Percentiles rank a stretch among this genome's conserved stretches.
Conservation (phyloP, 1,140 invertebrate species). For the Caenorhabditis brenneri region DNA sequence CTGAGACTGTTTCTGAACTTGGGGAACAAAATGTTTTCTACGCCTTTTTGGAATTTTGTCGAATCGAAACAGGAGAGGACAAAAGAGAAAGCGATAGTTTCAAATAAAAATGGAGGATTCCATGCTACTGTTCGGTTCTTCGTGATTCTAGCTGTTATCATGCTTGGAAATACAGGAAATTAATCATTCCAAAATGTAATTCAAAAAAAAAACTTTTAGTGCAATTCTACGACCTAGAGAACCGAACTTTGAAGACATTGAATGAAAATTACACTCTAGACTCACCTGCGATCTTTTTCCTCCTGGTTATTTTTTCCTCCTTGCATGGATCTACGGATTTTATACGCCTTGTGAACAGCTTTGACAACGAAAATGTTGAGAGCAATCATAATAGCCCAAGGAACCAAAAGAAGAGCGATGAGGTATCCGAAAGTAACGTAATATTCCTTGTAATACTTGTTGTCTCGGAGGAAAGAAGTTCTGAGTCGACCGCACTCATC, state of each 20-base stretch:
- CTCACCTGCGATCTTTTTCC: slow-evolving; percentile 60
- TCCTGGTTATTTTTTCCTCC: slow-evolving; percentile 58
- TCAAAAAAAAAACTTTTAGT: background rate
- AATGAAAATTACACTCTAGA: background rate
- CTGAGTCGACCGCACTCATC: slow-evolving; percentile 65
- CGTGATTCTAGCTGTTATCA: background rate
- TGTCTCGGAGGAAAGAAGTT: slow-evolving; percentile 59
- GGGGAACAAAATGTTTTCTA: background rate
- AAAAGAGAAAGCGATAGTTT: background rate
- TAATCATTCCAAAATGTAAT: slow-evolving; percentile 5
- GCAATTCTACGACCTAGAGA: background rate
- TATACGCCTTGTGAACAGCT: slow-evolving; percentile 63
- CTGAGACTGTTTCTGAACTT: slow-evolving; percentile 56
- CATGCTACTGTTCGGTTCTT: background rate
- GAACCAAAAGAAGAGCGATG: slow-evolving; percentile 62
- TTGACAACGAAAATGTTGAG: slow-evolving; percentile 62
- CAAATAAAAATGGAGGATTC: background rate
- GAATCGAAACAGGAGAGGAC: background rate
- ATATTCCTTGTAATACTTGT: slow-evolving; percentile 62
- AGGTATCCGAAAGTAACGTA: slow-evolving; percentile 69
- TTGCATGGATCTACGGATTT: slow-evolving; percentile 59
- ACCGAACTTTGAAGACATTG: background rate
- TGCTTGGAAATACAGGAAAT: background rate
- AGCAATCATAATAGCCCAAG: slow-evolving; percentile 67
- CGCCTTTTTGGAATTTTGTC: background rate